Evolutionary conservation across 2,797 vertebrate genomes (phyloP).

Genomic region (Threskiornis aethiopicus): DNA sequence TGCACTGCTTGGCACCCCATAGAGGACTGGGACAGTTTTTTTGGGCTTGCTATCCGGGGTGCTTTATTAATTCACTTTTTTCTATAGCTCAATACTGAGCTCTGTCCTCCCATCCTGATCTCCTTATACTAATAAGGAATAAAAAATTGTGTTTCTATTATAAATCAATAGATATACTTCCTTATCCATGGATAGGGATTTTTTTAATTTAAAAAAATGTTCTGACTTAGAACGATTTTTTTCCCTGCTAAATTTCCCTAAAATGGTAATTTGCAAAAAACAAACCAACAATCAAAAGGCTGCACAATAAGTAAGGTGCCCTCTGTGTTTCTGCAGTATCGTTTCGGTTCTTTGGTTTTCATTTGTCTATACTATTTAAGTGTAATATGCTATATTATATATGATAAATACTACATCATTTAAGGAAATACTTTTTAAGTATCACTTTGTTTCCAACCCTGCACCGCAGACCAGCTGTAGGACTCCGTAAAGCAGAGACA

Average conservation of each 20-base stretch:
- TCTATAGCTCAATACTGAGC: not conserved
- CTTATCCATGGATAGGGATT: accelerated
- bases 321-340: not conserved
- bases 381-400: too few species aligned
- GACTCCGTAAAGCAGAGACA: not conserved
- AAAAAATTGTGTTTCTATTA: not conserved
- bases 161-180: not conserved
- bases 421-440: not conserved
- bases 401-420: accelerated
- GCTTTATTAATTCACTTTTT: not conserved
- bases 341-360: not conserved
- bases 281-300: not conserved
- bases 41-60: not conserved
- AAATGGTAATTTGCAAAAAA: not conserved
- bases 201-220: not conserved
- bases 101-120: not conserved
- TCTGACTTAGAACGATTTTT: not conserved
- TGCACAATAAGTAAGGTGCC: not conserved
- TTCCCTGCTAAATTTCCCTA: not conserved
- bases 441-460: accelerated
- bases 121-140: not conserved
- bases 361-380: not conserved
- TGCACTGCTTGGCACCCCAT: not conserved
- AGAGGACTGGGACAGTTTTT: not conserved
- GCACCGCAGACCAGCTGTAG: not conserved